A percentile compares a stretch with the other conserved stretches of the same genome.
Evolutionary conservation across 2,888 invertebrate species (phyloP).

Genomic region (Drosophila atripex): DNA sequence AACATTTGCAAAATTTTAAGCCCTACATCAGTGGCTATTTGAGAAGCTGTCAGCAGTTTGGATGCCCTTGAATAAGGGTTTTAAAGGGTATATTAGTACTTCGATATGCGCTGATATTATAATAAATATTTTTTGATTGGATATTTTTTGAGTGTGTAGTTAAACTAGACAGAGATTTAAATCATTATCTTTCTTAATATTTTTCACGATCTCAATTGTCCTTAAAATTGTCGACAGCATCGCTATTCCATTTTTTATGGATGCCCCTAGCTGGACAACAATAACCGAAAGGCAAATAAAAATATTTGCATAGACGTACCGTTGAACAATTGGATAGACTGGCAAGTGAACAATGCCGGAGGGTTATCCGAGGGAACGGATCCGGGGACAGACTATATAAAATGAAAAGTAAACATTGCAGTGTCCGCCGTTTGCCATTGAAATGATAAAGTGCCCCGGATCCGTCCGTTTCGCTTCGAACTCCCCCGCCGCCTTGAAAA

Average conservation of each 20-base stretch:
- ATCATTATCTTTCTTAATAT: background rate
- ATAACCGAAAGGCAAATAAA: constrained; percentile 70
- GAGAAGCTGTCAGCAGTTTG: constrained; percentile 43
- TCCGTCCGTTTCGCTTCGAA: background rate
- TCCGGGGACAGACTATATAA: constrained; percentile 43
- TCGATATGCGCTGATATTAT: background rate
- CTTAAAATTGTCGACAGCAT: background rate
- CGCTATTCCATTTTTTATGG: constrained; percentile 19
- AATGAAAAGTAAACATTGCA: constrained; percentile 79
- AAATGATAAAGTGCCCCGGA: constrained; percentile 73
- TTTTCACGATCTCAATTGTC: background rate
- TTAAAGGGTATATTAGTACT: background rate
- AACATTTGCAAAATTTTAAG: constrained; percentile 63
- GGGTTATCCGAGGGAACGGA: constrained; percentile 10
- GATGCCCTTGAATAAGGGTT: constrained; percentile 1
- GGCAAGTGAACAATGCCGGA: constrained; percentile 61
- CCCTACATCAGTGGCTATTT: background rate
- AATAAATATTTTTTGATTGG: background rate
- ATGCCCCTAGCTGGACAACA: constrained; percentile 47
- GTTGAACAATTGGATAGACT: constrained; percentile 67
- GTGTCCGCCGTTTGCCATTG: constrained; percentile 62
- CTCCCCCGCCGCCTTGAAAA: constrained; percentile 40
- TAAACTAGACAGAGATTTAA: background rate
- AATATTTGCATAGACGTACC: constrained; percentile 81
- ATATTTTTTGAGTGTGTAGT: background rate